Percentiles rank a stretch among this genome's conserved stretches.
These are phyloP conservation scores for Sialia sialis DNA, from an alignment of 2,113 vertebrate genomes.

Conservation along the genomic window DNA sequence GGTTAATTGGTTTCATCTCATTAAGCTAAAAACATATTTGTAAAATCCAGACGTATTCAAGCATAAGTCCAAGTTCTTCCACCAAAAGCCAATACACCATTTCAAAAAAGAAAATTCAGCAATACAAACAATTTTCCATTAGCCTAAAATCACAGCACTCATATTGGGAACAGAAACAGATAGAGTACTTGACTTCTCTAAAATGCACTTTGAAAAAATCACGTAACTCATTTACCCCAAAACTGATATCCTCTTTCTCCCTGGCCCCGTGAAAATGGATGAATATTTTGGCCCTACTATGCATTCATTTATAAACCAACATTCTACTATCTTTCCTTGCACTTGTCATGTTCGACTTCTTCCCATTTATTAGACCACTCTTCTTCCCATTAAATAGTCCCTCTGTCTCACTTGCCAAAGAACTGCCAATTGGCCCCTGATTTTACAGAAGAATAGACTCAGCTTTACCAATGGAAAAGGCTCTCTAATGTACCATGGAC, in stretches of 20 bases:
- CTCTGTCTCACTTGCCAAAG: conserved; percentile 83
- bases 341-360: conserved; percentile 36
- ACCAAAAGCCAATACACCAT: not conserved
- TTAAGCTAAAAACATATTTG: conserved; percentile 51
- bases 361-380: conserved; percentile 70
- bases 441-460: conserved; percentile 81
- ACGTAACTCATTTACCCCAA: not conserved
- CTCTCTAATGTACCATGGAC: conserved; percentile 76
- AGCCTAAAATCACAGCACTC: not conserved
- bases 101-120: conserved; percentile 21
- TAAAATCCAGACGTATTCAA: conserved; percentile 23
- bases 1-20: conserved; percentile 62
- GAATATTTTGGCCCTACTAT: not conserved
- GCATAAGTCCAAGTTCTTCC: not conserved
- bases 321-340: conserved; percentile 28
- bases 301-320: conserved; percentile 3
- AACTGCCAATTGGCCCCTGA: conserved; percentile 78
- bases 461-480: conserved; percentile 74
- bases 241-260: not conserved
- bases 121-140: not conserved
- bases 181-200: not conserved
- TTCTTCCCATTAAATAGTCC: conserved; percentile 76
- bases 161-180: not conserved
- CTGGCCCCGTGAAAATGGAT: not conserved
- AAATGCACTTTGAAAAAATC: not conserved